Evolutionary conservation across 2,888 invertebrate species (phyloP).

Genomic region (Eilema griseolum): DNA sequence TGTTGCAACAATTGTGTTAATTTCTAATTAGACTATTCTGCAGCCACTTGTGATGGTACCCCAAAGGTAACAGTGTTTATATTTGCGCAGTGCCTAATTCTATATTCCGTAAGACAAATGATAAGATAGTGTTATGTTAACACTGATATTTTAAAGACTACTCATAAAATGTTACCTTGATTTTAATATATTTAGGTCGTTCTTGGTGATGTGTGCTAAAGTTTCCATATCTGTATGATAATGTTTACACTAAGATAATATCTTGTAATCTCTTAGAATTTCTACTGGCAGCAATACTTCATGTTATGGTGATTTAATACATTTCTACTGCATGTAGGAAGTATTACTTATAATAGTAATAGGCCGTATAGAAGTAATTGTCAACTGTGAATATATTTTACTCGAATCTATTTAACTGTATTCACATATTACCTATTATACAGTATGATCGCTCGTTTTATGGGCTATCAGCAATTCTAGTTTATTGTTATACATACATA

Average conservation of each 20-base stretch:
- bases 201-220: constrained; percentile 31
- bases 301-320: constrained; percentile 38
- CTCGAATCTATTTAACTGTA: not conserved
- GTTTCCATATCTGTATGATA: constrained; percentile 50
- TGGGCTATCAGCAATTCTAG: no score
- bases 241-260: constrained; percentile 45
- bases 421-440: constrained; percentile 12
- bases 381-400: constrained; percentile 25
- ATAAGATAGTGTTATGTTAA: constrained; percentile 18
- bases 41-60: not conserved
- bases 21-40: not conserved
- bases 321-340: constrained; percentile 21
- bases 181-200: constrained; percentile 37
- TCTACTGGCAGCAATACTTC: constrained; percentile 64
- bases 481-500: no score
- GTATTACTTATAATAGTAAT: constrained; percentile 12
- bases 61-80: not conserved
- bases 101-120: constrained; percentile 12
- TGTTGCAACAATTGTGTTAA: not conserved
- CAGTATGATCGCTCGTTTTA: no score
- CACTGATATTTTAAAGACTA: constrained; percentile 27
- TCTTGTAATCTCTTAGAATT: constrained; percentile 76
- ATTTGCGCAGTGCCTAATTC: constrained; percentile 2
- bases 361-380: constrained; percentile 49
- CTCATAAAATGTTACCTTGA: constrained; percentile 42